These are phyloP conservation scores for Lasioglossum oenotherae DNA, from an alignment of 2,888 invertebrate genomes.

Conservation along the genomic window DNA sequence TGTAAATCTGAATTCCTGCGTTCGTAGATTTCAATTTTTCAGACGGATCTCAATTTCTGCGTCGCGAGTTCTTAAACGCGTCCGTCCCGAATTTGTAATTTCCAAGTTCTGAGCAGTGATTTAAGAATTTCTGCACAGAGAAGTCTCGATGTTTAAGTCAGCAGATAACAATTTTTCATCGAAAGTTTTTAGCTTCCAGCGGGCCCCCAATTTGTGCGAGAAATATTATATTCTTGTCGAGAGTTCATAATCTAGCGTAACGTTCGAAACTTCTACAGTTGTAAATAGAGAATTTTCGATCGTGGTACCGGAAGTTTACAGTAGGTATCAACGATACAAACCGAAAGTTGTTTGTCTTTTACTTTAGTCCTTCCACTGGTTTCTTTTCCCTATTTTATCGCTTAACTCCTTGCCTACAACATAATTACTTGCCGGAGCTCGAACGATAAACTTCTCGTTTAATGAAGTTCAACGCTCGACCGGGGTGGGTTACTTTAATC, in stretches of 20 bases:
- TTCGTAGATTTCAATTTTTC: slow-evolving; percentile 4
- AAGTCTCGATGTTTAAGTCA: neutral
- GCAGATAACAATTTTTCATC: neutral
- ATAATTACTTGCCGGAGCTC: slow-evolving; percentile 14
- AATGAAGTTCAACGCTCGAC: slow-evolving; percentile 12
- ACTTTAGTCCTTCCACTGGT: neutral
- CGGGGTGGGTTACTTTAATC: slow-evolving; percentile 25
- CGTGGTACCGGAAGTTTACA: neutral
- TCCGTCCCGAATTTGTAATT: neutral
- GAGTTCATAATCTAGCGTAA: neutral
- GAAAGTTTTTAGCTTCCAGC: neutral
- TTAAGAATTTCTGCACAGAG: neutral
- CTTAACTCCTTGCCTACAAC: neutral
- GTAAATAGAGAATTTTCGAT: neutral
- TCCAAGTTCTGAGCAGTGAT: neutral
- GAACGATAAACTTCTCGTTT: slow-evolving; percentile 19
- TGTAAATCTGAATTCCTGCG: neutral
- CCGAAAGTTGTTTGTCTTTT: neutral
- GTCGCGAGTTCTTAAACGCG: neutral
- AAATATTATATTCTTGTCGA: neutral
- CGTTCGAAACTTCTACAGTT: neutral
- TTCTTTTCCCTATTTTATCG: neutral
- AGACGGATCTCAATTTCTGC: neutral
- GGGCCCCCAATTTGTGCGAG: neutral
- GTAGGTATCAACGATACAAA: neutral